These are phyloP conservation scores for Silurus asotus DNA, from an alignment of 2,113 vertebrate species.

Conservation along the genomic window DNA sequence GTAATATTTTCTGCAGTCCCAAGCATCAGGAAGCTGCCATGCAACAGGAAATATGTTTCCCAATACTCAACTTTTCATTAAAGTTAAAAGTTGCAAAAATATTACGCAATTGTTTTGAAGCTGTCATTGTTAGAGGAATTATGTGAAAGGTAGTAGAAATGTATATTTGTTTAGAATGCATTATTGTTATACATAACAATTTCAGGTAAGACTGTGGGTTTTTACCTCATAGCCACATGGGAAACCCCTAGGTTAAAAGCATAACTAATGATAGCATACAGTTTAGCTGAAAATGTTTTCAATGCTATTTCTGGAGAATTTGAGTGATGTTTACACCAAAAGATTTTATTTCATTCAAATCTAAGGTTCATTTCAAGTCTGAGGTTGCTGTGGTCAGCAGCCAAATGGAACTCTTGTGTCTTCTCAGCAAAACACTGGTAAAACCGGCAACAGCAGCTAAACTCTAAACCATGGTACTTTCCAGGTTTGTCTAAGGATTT, in stretches of 20 bases:
- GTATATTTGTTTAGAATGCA: conserved; percentile 25
- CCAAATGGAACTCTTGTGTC: conserved; percentile 41
- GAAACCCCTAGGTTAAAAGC: conserved; percentile 16
- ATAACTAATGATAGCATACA: conserved; percentile 11
- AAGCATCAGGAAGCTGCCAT: conserved; percentile 58
- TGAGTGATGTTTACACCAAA: conserved; percentile 4
- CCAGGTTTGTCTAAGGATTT: conserved; percentile 38
- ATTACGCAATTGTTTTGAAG: conserved; percentile 6
- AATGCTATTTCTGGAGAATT: conserved; percentile 29
- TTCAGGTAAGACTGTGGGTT: conserved; percentile 1
- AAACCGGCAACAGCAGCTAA: conserved; percentile 21
- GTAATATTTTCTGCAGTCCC: neutral
- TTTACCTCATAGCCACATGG: neutral
- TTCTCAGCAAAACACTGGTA: conserved; percentile 49
- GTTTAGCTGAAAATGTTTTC: conserved; percentile 16
- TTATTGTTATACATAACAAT: neutral
- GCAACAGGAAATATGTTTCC: conserved; percentile 63
- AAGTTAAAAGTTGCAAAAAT: conserved; percentile 2
- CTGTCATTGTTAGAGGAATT: neutral
- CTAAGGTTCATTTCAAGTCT: conserved; percentile 22
- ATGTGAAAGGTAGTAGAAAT: conserved; percentile 16
- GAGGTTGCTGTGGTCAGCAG: conserved; percentile 28
- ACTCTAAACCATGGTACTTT: conserved; percentile 48
- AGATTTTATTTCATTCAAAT: conserved; percentile 25
- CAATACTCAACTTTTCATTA: conserved; percentile 65